These are phyloP conservation scores for Oedothorax gibbosus DNA, from an alignment of 1,140 invertebrate species.

Conservation along the genomic window DNA sequence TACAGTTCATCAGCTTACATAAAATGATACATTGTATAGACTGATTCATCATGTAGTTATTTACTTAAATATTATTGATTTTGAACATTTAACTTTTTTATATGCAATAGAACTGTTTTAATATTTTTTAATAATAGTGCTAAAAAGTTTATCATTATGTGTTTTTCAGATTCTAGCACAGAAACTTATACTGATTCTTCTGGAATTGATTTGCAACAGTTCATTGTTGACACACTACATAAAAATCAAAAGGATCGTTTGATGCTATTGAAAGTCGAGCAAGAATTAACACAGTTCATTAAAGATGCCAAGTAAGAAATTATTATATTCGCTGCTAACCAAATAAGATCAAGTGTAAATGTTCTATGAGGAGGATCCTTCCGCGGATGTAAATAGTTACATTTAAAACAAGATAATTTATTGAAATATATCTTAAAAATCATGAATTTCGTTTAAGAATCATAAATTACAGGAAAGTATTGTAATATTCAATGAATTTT, in stretches of 20 bases:
- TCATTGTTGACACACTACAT: slow-evolving; percentile 91
- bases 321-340: not conserved
- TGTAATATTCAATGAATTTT: too few relatives aligned
- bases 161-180: slow-evolving; percentile 76
- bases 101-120: too few relatives aligned
- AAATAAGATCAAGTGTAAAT: too few relatives aligned
- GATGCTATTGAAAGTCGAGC: slow-evolving; percentile 86
- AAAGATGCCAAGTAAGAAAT: slow-evolving; percentile 82
- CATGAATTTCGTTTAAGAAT: too few relatives aligned
- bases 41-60: not conserved
- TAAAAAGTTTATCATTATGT: slow-evolving; percentile 16
- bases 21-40: too few relatives aligned
- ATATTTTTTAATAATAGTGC: not conserved
- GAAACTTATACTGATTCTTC: slow-evolving; percentile 82
- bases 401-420: too few relatives aligned
- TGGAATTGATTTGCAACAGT: slow-evolving; percentile 84
- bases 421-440: too few relatives aligned
- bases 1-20: too few relatives aligned
- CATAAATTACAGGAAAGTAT: too few relatives aligned
- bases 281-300: slow-evolving; percentile 77
- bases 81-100: not conserved
- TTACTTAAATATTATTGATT: not conserved
- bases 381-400: too few relatives aligned
- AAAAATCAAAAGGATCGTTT: slow-evolving; percentile 88
- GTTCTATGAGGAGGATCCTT: too few relatives aligned